Conservation (phyloP, 2,888 invertebrate genomes). For the Lysandra bellargus region DNA sequence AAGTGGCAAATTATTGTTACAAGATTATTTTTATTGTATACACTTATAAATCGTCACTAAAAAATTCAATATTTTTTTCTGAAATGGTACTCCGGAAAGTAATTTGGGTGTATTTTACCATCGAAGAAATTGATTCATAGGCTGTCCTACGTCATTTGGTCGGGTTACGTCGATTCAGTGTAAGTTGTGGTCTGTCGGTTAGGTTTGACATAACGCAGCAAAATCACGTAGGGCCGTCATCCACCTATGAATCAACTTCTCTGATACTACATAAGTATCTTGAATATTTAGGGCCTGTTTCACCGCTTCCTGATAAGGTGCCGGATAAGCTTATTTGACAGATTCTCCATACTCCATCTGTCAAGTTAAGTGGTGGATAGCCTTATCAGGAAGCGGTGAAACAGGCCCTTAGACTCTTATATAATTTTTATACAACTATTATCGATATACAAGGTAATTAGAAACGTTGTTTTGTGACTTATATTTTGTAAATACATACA, state of each 20-base stretch:
- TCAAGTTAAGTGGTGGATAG: too few relatives aligned
- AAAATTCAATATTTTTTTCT: neutral
- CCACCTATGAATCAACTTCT: too few relatives aligned
- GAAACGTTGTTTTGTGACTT: neutral
- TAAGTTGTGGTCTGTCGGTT: too few relatives aligned
- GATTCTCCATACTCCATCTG: too few relatives aligned
- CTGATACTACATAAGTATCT: neutral
- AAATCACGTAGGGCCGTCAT: too few relatives aligned
- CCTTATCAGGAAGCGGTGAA: too few relatives aligned
- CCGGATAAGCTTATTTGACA: too few relatives aligned
- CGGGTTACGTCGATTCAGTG: too few relatives aligned
- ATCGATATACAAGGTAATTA: neutral
- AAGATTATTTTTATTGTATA: neutral
- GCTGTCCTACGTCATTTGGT: too few relatives aligned
- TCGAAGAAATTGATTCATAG: too few relatives aligned
- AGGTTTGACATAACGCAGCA: too few relatives aligned
- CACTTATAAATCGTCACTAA: neutral
- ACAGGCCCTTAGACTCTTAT: neutral
- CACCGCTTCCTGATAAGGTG: too few relatives aligned
- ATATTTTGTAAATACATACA: neutral
- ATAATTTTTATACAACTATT: conserved; percentile 8
- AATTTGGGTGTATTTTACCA: neutral
- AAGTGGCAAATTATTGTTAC: neutral
- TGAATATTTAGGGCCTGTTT: neutral
- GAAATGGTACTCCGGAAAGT: neutral